Evolutionary conservation across 2,888 invertebrate genomes (phyloP).

Genomic region (Trachelus troglodyta): DNA sequence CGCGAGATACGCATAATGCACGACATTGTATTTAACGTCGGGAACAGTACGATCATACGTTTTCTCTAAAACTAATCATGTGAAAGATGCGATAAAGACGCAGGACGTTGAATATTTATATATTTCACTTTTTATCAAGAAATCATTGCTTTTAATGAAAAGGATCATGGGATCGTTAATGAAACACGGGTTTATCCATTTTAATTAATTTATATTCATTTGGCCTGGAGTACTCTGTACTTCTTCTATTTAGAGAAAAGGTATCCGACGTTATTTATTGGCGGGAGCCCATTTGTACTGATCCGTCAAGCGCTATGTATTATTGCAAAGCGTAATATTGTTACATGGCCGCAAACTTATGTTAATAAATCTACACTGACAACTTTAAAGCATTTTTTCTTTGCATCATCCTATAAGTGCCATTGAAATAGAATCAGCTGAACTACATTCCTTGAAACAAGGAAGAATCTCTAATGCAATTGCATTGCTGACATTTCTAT

Average conservation of each 20-base stretch:
- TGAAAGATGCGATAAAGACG: neutral
- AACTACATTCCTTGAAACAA: neutral
- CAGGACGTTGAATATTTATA: conserved; percentile 32
- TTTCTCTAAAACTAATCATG: neutral
- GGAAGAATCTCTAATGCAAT: neutral
- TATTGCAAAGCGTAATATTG: conserved; percentile 29
- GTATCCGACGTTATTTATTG: conserved; percentile 23
- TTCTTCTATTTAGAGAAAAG: conserved; percentile 14
- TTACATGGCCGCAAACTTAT: conserved; percentile 32
- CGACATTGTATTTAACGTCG: neutral
- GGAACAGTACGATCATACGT: neutral
- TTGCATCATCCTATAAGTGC: no score
- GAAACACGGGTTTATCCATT: conserved; percentile 12
- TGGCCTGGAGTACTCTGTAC: neutral
- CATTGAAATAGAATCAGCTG: no score
- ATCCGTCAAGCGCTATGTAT: conserved; percentile 23
- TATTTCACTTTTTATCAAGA: conserved; percentile 35
- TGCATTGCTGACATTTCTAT: neutral
- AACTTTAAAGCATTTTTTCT: neutral
- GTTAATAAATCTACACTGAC: conserved; percentile 33
- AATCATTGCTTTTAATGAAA: conserved; percentile 19
- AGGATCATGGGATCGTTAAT: conserved; percentile 6
- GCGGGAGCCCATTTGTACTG: conserved; percentile 17
- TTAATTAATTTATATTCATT: neutral
- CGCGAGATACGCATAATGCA: neutral